Base-by-base conservation (phyloP, 2,797 vertebrate species). In the Tenualosa ilisha region DNA sequence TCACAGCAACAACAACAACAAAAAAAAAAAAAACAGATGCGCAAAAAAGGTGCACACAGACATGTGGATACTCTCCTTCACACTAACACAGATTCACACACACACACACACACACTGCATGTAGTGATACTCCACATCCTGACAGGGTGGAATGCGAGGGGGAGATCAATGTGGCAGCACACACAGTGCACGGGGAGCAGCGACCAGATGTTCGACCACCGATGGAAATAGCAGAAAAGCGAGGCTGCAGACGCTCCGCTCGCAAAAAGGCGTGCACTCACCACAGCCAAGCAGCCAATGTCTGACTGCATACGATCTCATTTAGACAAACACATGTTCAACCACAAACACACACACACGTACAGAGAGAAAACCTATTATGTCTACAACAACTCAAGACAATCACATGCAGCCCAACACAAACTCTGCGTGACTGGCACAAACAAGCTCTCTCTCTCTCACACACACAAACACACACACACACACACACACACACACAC, bases 161-260 rank as follows among this genome's bases (percentile, higher is more conserved):
- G 87, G 89, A 92, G 91, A 93, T 92, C 91, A 91, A 90, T 92
- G 91, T 90, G 91, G 89, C 89, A 86, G 90, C 86, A 50, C 82
- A 87, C 86, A 81, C 83, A 75, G 49, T 86, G 82, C 89, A 22
- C 37, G 40, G 40, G 72, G 72, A 79, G 72, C 72, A 79, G 72
- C 72, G 15, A 85, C 93, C 94, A 95, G 94, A 95, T 95, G 95
- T 95, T 93, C 90, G 90, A 85, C 86, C 92, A 91, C 91, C 92
- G 93, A 93, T 92, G 91, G 93, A 92, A 79, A 91, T 83, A 91
- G 90, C 81, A 56, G 89, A 90, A 56, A 83, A 81, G 82, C 81
- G 72, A 81, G 65, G 15, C 72, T 79, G 72, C 72, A 79, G 72
- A 79, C 37, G 40, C 40, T 79, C 84, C 75, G 63, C 83, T 56